Percentiles rank a stretch among this genome's conserved stretches.
phyloP scores from a whole-genome alignment of 2,888 invertebrate species.

The Chrysodeixis includens region DNA sequence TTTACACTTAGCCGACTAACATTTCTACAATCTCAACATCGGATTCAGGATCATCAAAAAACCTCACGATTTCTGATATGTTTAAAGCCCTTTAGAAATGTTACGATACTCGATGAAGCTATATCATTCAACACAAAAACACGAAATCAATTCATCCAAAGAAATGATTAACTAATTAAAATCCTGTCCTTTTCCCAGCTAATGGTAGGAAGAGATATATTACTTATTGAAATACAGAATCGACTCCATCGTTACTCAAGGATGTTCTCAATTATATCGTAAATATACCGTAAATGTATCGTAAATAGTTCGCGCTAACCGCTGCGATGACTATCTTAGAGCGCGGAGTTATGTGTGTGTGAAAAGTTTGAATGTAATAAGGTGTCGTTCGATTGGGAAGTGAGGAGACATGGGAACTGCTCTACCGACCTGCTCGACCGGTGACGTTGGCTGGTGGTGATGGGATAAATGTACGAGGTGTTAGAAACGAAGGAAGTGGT shows the following conservation, averaged over 20 bases:
- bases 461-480: slow-evolving; percentile 16
- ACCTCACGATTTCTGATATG: no score
- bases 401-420: slow-evolving; percentile 25
- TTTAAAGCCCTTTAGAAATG: not conserved
- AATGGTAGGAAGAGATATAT: not conserved
- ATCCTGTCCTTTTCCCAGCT: not conserved
- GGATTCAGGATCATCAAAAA: no score
- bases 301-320: slow-evolving; percentile 26
- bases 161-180: not conserved
- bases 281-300: slow-evolving; percentile 28
- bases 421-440: slow-evolving; percentile 21
- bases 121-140: no score
- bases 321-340: slow-evolving; percentile 45
- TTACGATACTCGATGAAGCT: no score
- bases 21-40: no score
- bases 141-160: not conserved
- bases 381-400: slow-evolving; percentile 53
- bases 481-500: slow-evolving; percentile 5
- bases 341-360: slow-evolving; percentile 40
- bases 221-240: not conserved
- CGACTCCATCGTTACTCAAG: slow-evolving; percentile 17
- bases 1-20: no score
- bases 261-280: slow-evolving; percentile 40
- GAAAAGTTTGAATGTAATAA: slow-evolving; percentile 50
- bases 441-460: slow-evolving; percentile 20